Percentiles rank a stretch among this genome's conserved stretches.
Conservation (phyloP, 1,140 invertebrate genomes). For the Rhagoletis zephyria region DNA sequence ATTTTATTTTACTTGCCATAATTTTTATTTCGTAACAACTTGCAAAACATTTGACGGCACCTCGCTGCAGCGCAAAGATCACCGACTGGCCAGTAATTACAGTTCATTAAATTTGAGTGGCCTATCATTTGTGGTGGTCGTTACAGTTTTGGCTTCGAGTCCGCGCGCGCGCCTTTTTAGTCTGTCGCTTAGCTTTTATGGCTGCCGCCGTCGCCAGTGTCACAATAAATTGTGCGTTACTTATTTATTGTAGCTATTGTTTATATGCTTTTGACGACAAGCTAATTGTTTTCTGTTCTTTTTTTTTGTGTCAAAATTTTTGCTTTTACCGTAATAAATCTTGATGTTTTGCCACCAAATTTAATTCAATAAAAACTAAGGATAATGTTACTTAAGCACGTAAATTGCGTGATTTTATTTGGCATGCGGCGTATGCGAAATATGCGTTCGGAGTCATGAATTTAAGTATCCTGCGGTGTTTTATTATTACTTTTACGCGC, state of each 20-base stretch:
- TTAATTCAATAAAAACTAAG: constrained; percentile 37
- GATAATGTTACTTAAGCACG: background rate
- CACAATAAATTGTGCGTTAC: background rate
- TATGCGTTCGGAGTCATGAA: background rate
- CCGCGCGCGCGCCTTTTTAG: background rate
- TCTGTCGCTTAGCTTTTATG: background rate
- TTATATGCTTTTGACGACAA: background rate
- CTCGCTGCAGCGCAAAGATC: background rate
- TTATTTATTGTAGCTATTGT: background rate
- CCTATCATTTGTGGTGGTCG: constrained; percentile 44
- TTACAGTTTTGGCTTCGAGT: background rate
- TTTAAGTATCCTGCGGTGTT: background rate
- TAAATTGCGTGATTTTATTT: background rate
- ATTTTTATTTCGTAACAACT: too few relatives aligned
- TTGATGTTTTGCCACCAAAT: constrained; percentile 30
- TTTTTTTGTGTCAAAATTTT: background rate
- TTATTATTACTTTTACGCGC: constrained; percentile 6
- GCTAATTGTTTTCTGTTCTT: background rate
- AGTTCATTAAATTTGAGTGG: constrained; percentile 23
- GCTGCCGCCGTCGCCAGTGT: background rate
- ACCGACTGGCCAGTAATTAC: constrained; percentile 11
- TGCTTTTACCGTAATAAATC: background rate
- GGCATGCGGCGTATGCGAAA: background rate
- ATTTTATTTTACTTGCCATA: too few relatives aligned
- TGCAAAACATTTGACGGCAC: background rate